These are phyloP conservation scores for Calyptomena viridis DNA, from an alignment of 2,113 vertebrate species.

Conservation along the genomic window DNA sequence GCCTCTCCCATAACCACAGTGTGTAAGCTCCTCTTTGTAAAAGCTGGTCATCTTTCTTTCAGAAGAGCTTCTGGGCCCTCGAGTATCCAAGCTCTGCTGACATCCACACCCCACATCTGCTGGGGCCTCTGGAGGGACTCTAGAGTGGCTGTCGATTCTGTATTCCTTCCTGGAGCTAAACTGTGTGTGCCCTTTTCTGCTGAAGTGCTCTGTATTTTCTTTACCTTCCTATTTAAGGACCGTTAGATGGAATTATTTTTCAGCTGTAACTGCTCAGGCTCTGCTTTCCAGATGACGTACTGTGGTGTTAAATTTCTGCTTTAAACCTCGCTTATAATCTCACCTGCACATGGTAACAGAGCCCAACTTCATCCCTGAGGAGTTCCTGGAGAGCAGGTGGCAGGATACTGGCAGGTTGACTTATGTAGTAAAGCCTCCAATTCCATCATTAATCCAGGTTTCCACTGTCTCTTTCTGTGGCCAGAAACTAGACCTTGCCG, in stretches of 20 bases:
- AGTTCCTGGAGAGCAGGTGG: neutral
- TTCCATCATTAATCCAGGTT: neutral
- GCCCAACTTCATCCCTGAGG: neutral
- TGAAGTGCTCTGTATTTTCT: neutral
- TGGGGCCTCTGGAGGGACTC: neutral
- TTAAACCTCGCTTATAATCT: neutral
- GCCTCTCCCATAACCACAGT: neutral
- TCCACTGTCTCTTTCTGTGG: neutral
- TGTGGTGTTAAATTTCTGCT: neutral
- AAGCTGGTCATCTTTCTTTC: neutral
- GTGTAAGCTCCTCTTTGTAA: neutral
- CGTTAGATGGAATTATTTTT: neutral
- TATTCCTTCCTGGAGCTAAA: neutral
- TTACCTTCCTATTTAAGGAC: neutral
- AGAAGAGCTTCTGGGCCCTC: neutral
- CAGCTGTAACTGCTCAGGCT: neutral
- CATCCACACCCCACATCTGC: neutral
- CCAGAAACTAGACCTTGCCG: neutral
- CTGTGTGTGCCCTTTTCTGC: rapidly evolving
- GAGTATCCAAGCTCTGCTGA: neutral
- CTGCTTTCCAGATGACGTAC: neutral
- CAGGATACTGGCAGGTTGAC: neutral
- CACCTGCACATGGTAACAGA: neutral
- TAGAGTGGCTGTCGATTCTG: rapidly evolving
- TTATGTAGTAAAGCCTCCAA: neutral